Evolutionary conservation across 2,113 vertebrate species (phyloP).

Genomic region (Steatornis caripensis): DNA sequence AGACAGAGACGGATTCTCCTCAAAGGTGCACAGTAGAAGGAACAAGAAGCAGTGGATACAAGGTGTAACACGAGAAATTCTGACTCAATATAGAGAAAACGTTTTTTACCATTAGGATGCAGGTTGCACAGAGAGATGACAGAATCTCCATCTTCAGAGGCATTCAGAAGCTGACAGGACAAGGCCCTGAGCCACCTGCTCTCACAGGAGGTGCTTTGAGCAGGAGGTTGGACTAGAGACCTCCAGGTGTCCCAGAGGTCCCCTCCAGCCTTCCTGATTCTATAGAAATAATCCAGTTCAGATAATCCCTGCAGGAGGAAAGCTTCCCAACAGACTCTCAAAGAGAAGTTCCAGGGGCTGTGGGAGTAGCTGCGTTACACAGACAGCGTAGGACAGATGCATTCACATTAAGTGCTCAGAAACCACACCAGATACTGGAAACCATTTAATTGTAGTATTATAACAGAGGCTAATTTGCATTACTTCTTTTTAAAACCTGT

Average conservation of each 20-base stretch:
- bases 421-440: background rate
- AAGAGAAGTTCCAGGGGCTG: background rate
- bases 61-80: background rate
- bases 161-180: background rate
- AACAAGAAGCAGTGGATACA: background rate
- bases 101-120: background rate
- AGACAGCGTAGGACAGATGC: background rate
- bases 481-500: background rate
- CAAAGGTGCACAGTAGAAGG: background rate
- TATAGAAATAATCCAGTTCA: background rate
- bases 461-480: background rate
- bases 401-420: background rate
- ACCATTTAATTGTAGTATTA: background rate
- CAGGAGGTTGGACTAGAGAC: background rate
- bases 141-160: background rate
- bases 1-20: background rate
- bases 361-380: background rate
- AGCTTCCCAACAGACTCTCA: background rate
- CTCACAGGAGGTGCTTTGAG: background rate
- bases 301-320: background rate
- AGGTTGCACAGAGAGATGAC: background rate
- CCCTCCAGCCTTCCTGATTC: background rate
- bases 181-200: background rate
- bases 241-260: background rate
- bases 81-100: background rate